A percentile compares a stretch with the other conserved stretches of the same genome.
These are phyloP conservation scores for Schrankia costaestrigalis DNA, from an alignment of 2,888 invertebrate species.

Conservation along the genomic window DNA sequence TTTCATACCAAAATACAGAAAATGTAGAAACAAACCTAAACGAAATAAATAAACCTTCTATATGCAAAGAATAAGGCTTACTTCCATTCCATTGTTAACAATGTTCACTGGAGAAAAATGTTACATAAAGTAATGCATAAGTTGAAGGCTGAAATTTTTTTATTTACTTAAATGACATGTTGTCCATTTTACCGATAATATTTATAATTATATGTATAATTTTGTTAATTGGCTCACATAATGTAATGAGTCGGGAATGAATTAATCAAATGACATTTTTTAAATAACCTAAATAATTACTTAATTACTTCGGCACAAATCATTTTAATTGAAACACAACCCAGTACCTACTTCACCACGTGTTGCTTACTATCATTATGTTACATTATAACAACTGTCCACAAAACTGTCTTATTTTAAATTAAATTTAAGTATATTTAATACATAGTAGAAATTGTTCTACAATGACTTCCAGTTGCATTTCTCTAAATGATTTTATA, in stretches of 20 bases:
- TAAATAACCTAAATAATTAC: constrained; percentile 11
- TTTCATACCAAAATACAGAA: constrained; percentile 29
- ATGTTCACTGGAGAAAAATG: constrained; percentile 33
- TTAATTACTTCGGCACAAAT: constrained; percentile 43
- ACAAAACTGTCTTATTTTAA: constrained; percentile 11
- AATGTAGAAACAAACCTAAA: constrained; percentile 33
- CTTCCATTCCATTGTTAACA: constrained; percentile 38
- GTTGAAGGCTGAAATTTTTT: constrained; percentile 46
- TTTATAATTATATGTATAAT: constrained; percentile 22
- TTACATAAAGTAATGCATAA: constrained; percentile 38
- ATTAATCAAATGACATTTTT: constrained; percentile 17
- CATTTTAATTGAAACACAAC: constrained; percentile 19
- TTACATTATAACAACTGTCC: constrained; percentile 11
- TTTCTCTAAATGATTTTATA: constrained; percentile 18
- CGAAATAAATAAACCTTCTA: constrained; percentile 26
- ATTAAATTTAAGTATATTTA: constrained; percentile 12
- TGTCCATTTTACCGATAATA: constrained; percentile 31
- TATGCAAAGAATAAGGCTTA: constrained; percentile 32
- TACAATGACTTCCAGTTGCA: constrained; percentile 33
- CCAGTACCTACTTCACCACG: constrained; percentile 12
- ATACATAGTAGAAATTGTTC: constrained; percentile 18
- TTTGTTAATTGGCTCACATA: constrained; percentile 18
- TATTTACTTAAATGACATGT: constrained; percentile 41
- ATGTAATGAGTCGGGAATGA: constrained; percentile 10
- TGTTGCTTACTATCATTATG: constrained; percentile 17